Evolutionary conservation across 2,113 vertebrate species (phyloP).

Genomic region (Erpornis zantholeuca): DNA sequence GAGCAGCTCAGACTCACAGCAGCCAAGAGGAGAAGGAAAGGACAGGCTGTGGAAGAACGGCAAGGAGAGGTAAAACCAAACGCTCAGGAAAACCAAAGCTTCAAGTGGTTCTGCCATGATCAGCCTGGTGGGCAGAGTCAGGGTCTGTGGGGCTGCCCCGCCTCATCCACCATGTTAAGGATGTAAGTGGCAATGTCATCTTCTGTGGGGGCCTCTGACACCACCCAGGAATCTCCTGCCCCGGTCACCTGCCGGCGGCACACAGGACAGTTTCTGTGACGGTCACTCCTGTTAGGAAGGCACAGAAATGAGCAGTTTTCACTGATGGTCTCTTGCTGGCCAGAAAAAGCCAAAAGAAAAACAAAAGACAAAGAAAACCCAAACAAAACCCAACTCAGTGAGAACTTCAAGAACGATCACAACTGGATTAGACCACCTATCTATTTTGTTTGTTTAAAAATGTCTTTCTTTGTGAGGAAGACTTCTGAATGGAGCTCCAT

Average conservation of each 20-base stretch:
- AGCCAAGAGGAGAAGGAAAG: constrained; percentile 26
- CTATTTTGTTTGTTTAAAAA: neutral
- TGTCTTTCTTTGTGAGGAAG: neutral
- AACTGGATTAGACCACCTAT: neutral
- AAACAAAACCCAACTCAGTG: neutral
- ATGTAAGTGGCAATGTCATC: constrained; percentile 94
- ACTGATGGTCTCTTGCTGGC: neutral
- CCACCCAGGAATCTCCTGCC: constrained; percentile 94
- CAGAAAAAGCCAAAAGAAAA: neutral
- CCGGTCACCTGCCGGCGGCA: constrained; percentile 93
- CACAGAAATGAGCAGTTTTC: constrained; percentile 23
- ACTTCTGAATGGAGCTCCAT: neutral
- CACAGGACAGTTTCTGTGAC: constrained; percentile 92
- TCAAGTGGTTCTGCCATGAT: neutral
- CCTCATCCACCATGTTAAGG: constrained; percentile 95
- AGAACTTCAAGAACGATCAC: neutral
- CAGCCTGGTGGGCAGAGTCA: constrained; percentile 61
- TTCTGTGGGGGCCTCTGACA: constrained; percentile 94
- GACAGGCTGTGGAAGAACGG: constrained; percentile 25
- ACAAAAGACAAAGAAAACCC: neutral
- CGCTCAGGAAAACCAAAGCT: neutral
- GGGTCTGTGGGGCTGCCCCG: constrained; percentile 88
- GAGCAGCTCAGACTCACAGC: constrained; percentile 34
- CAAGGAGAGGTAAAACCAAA: neutral
- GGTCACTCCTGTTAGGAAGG: constrained; percentile 86